Conservation (phyloP, 2,888 invertebrate genomes). For the Erannis defoliaria region DNA sequence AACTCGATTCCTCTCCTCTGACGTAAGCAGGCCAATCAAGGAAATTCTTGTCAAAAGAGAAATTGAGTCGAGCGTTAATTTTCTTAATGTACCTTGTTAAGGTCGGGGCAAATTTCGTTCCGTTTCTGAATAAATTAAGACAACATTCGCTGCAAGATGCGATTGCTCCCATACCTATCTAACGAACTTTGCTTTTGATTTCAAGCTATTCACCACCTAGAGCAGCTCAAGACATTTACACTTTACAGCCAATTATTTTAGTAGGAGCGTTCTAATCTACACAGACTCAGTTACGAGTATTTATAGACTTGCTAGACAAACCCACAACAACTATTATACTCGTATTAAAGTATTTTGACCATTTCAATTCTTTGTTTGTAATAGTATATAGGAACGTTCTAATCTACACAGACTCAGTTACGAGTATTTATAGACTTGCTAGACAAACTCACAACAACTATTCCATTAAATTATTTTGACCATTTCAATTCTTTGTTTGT, state of each 20-base stretch:
- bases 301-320: slow-evolving; percentile 1
- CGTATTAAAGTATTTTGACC: slow-evolving; percentile 20
- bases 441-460: slow-evolving; percentile 4
- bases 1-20: slow-evolving; percentile 66
- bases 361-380: background rate
- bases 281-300: background rate
- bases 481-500: slow-evolving; percentile 18
- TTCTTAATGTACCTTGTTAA: slow-evolving; percentile 80
- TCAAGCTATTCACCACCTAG: slow-evolving; percentile 54
- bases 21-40: slow-evolving; percentile 76
- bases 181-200: slow-evolving; percentile 59
- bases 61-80: slow-evolving; percentile 76
- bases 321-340: slow-evolving; percentile 12
- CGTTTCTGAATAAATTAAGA: slow-evolving; percentile 74
- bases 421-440: background rate
- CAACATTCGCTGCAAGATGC: slow-evolving; percentile 68
- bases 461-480: slow-evolving; percentile 24
- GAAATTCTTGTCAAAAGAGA: slow-evolving; percentile 71
- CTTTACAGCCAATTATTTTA: slow-evolving; percentile 5
- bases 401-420: background rate
- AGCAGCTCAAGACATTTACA: background rate
- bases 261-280: background rate
- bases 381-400: too few species aligned
- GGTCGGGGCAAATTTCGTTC: slow-evolving; percentile 65
- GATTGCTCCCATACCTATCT: slow-evolving; percentile 23